phyloP scores from a whole-genome alignment of 2,113 vertebrate genomes.

The Gambusia affinis region DNA sequence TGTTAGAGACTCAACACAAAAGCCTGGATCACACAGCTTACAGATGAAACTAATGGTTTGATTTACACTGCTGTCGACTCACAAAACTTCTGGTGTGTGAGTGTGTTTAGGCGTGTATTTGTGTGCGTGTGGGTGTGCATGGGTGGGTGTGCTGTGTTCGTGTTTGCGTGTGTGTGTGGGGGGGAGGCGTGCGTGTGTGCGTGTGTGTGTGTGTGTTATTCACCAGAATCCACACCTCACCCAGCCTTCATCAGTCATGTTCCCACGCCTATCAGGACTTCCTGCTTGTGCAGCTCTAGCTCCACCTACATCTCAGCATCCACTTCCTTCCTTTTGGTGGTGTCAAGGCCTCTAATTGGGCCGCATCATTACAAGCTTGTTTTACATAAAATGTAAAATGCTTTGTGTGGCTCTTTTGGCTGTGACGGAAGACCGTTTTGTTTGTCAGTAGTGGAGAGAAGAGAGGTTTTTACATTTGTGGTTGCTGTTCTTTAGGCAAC shows the following conservation, averaged over 20 bases:
- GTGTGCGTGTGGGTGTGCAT: constrained; percentile 2
- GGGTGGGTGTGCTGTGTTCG: not conserved
- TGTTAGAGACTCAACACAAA: no score
- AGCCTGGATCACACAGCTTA: not conserved
- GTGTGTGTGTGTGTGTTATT: constrained; percentile 20
- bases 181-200: not conserved
- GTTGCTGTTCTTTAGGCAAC: not conserved
- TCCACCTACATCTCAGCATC: constrained; percentile 21
- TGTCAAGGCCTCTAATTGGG: constrained; percentile 28
- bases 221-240: constrained; percentile 12
- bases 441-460: constrained; percentile 18
- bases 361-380: constrained; percentile 4
- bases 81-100: not conserved
- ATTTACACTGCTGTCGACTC: not conserved
- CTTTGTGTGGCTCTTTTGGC: constrained; percentile 17
- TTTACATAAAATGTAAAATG: not conserved
- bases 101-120: not conserved
- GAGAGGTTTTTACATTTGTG: constrained; percentile 19
- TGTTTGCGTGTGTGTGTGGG: constrained; percentile 17
- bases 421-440: constrained; percentile 20
- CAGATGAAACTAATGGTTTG: not conserved
- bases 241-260: constrained; percentile 53
- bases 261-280: constrained; percentile 63
- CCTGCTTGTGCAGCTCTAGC: constrained; percentile 43
- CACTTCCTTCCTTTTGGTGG: constrained; percentile 42